Percentiles rank a stretch among this genome's conserved stretches.
Conservation (phyloP, 2,888 invertebrate genomes). For the Parthenolecanium corni region DNA sequence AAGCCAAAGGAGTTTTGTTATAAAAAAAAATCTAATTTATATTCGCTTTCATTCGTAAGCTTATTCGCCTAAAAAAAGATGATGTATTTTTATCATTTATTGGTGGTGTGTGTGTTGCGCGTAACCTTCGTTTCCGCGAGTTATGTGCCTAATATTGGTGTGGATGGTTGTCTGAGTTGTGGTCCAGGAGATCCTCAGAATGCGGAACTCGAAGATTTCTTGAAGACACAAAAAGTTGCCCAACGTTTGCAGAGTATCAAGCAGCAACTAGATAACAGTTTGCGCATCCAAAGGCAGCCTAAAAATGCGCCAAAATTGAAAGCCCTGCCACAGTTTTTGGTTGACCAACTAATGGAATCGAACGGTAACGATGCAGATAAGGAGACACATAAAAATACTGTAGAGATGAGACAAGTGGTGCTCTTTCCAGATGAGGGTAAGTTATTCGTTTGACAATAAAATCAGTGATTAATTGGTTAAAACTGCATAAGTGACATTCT, state of each 20-base stretch:
- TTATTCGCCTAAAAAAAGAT: no score
- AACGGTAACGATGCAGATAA: not conserved
- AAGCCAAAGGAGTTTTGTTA: not conserved
- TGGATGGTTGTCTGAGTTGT: not conserved
- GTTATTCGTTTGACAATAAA: no score
- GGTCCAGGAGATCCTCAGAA: not conserved
- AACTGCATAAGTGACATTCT: no score
- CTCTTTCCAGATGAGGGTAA: constrained; percentile 15
- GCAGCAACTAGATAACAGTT: constrained; percentile 6
- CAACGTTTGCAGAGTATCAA: constrained; percentile 19
- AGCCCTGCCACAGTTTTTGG: constrained; percentile 9
- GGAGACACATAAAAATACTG: not conserved
- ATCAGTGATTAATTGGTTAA: no score
- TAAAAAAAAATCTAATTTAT: no score
- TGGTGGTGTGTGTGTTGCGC: not conserved
- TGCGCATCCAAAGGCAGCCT: not conserved
- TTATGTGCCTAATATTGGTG: not conserved
- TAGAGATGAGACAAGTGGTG: not conserved
- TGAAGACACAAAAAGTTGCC: constrained; percentile 9
- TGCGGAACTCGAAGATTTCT: constrained; percentile 1
- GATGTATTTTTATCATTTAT: not conserved
- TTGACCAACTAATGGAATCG: constrained; percentile 2
- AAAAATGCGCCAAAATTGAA: constrained; percentile 9
- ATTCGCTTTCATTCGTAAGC: no score
- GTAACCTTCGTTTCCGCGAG: not conserved